Conservation (phyloP, 2,113 vertebrate genomes). For the Rhea americana region DNA sequence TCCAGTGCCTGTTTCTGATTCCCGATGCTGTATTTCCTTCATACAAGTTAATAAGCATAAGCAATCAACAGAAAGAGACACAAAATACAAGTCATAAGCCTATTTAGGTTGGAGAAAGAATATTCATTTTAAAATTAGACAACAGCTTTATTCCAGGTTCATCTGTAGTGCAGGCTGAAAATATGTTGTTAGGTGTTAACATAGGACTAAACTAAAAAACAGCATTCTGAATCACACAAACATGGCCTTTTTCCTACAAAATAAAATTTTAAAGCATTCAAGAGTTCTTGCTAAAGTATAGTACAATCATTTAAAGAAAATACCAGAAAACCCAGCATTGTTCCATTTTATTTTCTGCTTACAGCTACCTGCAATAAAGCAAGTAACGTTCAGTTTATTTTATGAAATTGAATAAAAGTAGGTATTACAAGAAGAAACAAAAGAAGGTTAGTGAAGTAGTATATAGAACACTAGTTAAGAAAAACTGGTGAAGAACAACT, state of each 20-base stretch:
- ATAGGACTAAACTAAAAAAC: background rate
- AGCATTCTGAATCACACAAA: background rate
- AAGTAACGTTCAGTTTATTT: background rate
- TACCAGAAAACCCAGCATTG: background rate
- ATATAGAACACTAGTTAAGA: background rate
- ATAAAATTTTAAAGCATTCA: background rate
- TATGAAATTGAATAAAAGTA: conserved; percentile 11
- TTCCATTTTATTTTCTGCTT: background rate
- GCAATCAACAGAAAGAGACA: background rate
- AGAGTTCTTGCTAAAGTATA: background rate
- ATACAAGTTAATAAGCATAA: background rate
- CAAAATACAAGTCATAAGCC: background rate
- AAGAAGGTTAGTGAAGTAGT: conserved; percentile 14
- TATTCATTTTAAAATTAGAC: background rate
- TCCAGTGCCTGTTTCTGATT: background rate
- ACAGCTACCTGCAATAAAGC: background rate
- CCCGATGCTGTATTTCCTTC: background rate
- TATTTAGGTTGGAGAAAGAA: background rate
- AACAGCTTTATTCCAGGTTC: background rate
- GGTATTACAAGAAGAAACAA: background rate
- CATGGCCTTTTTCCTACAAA: background rate
- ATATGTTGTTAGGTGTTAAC: background rate
- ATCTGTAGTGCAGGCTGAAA: background rate
- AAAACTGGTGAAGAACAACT: conserved; percentile 1
- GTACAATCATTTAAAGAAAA: background rate